Evolutionary conservation across 2,888 invertebrate genomes (phyloP).

Genomic region (Megamerina dolium): DNA sequence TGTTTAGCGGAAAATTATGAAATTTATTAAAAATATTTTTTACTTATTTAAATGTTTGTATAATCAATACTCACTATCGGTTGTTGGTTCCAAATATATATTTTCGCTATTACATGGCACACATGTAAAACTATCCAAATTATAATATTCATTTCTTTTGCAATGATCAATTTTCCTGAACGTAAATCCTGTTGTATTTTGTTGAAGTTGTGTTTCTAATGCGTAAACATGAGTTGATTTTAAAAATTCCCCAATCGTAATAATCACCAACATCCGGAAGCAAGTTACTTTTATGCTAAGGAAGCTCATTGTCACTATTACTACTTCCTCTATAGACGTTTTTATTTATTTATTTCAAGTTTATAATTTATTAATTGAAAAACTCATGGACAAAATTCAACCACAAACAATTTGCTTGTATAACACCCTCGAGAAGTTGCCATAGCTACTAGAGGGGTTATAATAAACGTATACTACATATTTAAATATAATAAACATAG

Average conservation of each 20-base stretch:
- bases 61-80: slow-evolving; percentile 39
- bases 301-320: slow-evolving; percentile 16
- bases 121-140: slow-evolving; percentile 51
- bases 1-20: no score
- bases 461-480: no score
- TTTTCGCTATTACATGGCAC: slow-evolving; percentile 42
- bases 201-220: neutral
- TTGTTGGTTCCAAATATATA: slow-evolving; percentile 29
- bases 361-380: no score
- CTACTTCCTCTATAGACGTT: no score
- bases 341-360: no score
- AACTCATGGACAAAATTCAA: no score
- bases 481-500: no score
- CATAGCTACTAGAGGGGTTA: slow-evolving; percentile 45
- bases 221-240: neutral
- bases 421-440: slow-evolving; percentile 29
- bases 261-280: slow-evolving; percentile 8
- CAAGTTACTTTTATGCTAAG: slow-evolving; percentile 6
- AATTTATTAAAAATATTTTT: no score
- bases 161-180: slow-evolving; percentile 40
- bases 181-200: slow-evolving; percentile 25
- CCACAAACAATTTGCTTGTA: slow-evolving; percentile 15
- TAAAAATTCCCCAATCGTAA: no score
- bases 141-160: slow-evolving; percentile 50
- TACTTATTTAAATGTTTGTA: no score